phyloP scores from a whole-genome alignment of 2,797 vertebrate genomes.

The Saxicola maurus region DNA sequence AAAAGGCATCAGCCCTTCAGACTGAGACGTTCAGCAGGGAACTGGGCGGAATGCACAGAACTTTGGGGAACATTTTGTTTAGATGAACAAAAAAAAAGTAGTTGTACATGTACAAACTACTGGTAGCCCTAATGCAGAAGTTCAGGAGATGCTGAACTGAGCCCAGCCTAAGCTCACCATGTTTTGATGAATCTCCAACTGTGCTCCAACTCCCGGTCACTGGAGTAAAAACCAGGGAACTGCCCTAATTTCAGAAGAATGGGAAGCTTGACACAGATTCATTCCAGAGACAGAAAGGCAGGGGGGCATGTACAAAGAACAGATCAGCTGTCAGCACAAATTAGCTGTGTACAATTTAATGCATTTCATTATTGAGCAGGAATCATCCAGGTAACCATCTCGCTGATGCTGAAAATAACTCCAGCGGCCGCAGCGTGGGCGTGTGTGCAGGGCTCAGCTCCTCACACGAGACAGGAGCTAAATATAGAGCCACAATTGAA shows the following conservation, averaged over 20 bases:
- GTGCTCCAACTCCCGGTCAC: not conserved
- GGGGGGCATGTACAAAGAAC: not conserved
- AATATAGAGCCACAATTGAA: not conserved
- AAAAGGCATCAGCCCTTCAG: not conserved
- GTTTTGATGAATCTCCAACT: not conserved
- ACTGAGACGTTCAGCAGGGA: not conserved
- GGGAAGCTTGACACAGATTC: constrained; percentile 9
- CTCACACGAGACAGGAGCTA: not conserved
- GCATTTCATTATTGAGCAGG: not conserved
- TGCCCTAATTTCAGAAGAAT: constrained; percentile 6
- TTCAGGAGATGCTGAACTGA: not conserved
- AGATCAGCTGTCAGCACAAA: constrained; percentile 3
- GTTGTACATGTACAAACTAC: not conserved
- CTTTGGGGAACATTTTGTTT: not conserved
- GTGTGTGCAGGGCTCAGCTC: not conserved
- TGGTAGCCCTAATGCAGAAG: not conserved
- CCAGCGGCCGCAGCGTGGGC: not conserved
- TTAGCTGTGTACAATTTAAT: not conserved
- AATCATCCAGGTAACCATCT: constrained; percentile 27
- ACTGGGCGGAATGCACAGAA: not conserved
- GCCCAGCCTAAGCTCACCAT: not conserved
- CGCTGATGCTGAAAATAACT: constrained; percentile 47
- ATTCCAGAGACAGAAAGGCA: not conserved
- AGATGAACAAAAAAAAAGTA: not conserved
- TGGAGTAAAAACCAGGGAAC: not conserved